Conservation (phyloP, 2,113 vertebrate species). For the Callaeas wilsoni region DNA sequence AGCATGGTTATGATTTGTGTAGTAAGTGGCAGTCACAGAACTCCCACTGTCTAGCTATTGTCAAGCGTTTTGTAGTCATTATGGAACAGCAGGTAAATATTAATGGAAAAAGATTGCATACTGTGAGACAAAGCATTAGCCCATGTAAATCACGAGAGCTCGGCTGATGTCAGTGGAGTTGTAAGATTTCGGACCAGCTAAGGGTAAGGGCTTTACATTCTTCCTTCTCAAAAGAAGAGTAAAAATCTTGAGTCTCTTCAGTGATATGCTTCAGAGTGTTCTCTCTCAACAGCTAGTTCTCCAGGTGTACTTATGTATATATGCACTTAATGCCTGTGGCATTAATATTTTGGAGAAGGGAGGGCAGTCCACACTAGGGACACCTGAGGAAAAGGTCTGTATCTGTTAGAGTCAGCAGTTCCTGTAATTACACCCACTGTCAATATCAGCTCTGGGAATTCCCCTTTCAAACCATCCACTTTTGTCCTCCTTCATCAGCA, state of each 20-base stretch:
- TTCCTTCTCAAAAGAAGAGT: not conserved
- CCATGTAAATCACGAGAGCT: not conserved
- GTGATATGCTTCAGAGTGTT: not conserved
- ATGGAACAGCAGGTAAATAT: slow-evolving; percentile 54
- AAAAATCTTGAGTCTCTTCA: not conserved
- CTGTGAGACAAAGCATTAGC: slow-evolving; percentile 1
- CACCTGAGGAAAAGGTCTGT: not conserved
- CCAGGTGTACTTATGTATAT: not conserved
- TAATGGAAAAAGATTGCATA: slow-evolving; percentile 7
- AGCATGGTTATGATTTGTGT: not conserved
- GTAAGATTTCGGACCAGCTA: not conserved
- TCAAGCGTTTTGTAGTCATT: slow-evolving; percentile 24
- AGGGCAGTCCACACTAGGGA: not conserved
- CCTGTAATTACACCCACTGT: not conserved
- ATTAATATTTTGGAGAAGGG: not conserved
- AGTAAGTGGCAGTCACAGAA: slow-evolving; percentile 24
- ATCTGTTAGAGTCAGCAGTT: not conserved
- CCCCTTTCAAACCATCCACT: not conserved
- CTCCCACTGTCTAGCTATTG: slow-evolving; percentile 53
- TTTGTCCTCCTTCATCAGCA: not conserved
- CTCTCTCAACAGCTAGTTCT: not conserved
- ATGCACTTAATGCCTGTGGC: not conserved
- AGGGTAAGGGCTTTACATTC: not conserved
- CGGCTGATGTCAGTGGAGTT: not conserved
- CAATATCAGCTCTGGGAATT: not conserved